A percentile compares a stretch with the other conserved stretches of the same genome.
These are phyloP conservation scores for Oncorhynchus nerka DNA, from an alignment of 2,113 vertebrate species.

Conservation along the genomic window DNA sequence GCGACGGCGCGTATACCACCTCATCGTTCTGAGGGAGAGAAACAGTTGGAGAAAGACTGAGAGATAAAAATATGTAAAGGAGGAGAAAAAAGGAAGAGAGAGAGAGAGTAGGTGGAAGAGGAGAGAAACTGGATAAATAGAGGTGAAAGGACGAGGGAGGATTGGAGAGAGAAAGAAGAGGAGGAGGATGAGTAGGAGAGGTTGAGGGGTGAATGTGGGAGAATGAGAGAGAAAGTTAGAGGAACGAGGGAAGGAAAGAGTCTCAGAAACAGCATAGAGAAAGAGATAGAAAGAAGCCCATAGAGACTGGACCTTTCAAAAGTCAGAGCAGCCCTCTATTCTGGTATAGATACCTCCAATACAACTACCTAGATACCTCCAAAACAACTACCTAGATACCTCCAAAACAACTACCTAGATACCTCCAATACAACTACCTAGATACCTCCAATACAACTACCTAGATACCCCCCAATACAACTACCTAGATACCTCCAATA, in stretches of 20 bases:
- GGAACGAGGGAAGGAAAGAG: neutral
- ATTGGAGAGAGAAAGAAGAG: neutral
- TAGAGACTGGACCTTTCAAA: neutral
- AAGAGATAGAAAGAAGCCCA: neutral
- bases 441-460: too few relatives aligned
- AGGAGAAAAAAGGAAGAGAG: neutral
- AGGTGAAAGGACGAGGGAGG: neutral
- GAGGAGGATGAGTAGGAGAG: neutral
- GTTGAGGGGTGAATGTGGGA: neutral
- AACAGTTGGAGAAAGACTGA: neutral
- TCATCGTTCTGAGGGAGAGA: slow-evolving; percentile 37
- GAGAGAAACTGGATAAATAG: neutral
- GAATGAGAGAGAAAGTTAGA: neutral
- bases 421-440: too few relatives aligned
- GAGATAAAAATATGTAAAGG: neutral
- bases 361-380: too few relatives aligned
- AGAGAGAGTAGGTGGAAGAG: neutral
- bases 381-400: too few relatives aligned
- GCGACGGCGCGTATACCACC: slow-evolving; percentile 60
- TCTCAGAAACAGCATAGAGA: neutral
- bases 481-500: too few relatives aligned
- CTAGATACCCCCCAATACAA: too few relatives aligned
- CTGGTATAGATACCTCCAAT: too few relatives aligned
- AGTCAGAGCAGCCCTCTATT: neutral
- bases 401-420: too few relatives aligned